Evolutionary conservation across 92 coral and sea anemone species (phyloP).

Genomic region (Siderastrea radians): DNA sequence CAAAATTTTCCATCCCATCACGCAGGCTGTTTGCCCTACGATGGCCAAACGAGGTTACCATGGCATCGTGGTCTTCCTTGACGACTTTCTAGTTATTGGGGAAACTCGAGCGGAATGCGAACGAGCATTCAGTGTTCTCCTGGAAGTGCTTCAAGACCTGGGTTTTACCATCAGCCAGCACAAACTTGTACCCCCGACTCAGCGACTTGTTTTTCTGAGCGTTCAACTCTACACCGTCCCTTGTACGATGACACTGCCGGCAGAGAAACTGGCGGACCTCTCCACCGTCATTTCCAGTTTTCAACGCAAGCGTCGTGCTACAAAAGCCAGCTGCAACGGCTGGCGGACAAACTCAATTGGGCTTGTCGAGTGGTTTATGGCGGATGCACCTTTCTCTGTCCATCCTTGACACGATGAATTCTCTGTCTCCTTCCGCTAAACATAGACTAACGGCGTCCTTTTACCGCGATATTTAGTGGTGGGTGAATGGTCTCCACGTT

Average conservation of each 20-base stretch:
- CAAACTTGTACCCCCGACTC: no score
- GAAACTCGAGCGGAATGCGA: background rate
- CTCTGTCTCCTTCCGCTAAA: background rate
- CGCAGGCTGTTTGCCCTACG: background rate
- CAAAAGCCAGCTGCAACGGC: background rate
- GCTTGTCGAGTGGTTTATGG: background rate
- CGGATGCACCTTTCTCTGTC: constrained; percentile 42
- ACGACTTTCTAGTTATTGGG: background rate
- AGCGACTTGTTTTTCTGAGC: background rate
- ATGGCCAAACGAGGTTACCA: background rate
- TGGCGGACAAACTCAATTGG: constrained; percentile 9
- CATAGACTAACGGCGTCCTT: background rate
- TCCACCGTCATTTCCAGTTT: background rate
- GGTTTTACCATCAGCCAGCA: no score
- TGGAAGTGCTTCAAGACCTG: background rate
- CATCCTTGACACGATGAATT: constrained; percentile 40
- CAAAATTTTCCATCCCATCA: background rate
- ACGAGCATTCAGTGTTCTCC: background rate
- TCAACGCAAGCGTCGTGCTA: background rate
- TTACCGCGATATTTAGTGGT: constrained; percentile 33
- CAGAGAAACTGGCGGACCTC: background rate
- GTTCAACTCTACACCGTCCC: background rate
- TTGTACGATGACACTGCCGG: background rate
- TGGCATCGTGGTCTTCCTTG: background rate
- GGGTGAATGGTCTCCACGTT: constrained; percentile 11